phyloP scores from a whole-genome alignment of 2,797 vertebrate species.

The Forpus xanthops region DNA sequence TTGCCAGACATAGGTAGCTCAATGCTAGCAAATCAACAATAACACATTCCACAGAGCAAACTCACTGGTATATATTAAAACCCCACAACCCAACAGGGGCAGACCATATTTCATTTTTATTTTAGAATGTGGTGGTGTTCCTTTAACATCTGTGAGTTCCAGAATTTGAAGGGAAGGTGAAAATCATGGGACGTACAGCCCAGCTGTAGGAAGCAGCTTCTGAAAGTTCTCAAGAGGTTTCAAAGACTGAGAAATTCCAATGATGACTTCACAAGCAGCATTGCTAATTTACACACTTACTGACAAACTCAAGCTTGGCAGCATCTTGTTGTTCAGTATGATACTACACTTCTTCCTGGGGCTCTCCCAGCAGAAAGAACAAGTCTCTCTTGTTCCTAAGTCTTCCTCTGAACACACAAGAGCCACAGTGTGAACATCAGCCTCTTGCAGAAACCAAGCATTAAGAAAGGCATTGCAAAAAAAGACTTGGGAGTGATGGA shows the following conservation, averaged over 20 bases:
- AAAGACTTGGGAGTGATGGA: background rate
- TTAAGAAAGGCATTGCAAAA: background rate
- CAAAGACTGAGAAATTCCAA: background rate
- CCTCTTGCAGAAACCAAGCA: conserved; percentile 10
- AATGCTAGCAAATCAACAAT: background rate
- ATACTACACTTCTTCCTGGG: background rate
- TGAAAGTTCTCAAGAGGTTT: background rate
- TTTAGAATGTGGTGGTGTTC: background rate
- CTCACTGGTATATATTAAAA: background rate
- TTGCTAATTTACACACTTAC: background rate
- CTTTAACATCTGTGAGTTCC: background rate
- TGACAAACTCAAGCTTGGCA: background rate
- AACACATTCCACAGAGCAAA: background rate
- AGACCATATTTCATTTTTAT: background rate
- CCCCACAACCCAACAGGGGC: background rate
- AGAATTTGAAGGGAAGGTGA: background rate
- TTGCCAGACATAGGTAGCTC: background rate
- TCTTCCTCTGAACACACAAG: background rate
- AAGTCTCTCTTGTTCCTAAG: background rate
- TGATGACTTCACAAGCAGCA: background rate
- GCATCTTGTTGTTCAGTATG: background rate
- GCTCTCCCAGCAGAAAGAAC: background rate
- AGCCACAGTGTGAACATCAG: background rate
- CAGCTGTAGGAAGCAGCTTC: background rate
- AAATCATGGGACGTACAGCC: background rate